Base-by-base conservation (phyloP, 2,113 vertebrate genomes). In the Blennius ocellaris region DNA sequence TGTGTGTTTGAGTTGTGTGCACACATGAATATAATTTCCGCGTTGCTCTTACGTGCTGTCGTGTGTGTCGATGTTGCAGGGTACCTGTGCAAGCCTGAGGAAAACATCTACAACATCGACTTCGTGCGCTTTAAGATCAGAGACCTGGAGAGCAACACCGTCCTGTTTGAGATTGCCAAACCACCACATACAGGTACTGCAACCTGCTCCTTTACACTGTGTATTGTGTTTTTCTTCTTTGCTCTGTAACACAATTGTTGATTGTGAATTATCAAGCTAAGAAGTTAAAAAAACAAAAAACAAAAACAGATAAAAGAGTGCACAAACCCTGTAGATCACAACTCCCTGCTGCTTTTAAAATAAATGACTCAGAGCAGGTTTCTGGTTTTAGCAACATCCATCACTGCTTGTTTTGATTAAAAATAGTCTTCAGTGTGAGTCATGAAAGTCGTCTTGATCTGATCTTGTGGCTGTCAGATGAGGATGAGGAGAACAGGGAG, bases 41-140 rank as follows among this genome's bases (percentile, higher is more conserved):
- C 21, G 21, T 30, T 30, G 21, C 21, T 30, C 21, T 30, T 2
- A 30, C 21, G 2, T 4, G 2, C 21, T 30, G 21, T 30, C 21
- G 21, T 30, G 21, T 30, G 21, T 30, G 21, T 30, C 21, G 21
- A 4, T 30, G 38, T 56, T 73, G 40, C 52, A 98, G 97, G 94
- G 78, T 98, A 98, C 83, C 92, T 98, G 48, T 98, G 96, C 85
- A 96, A 94, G 86, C 96, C 96, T 0, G 96, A 98, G 71, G 97
- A 97, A 87, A 98, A 98, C 36, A 77, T 98, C 82, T 98, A 95
- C 76, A 95, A 95, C 70, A 96, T 98, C 30, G 96, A 98, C 80
- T 98, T 98, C 82, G 96, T 96, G 6, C 95, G 96, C 67, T 98
- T 98, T 88, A 97, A 97, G 91, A 97, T 98, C 81, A 93, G 97